Evolutionary conservation across 30 jellyfish, hydroid and myxozoan genomes (phyloP).

Genomic region (Mastigias papua): DNA sequence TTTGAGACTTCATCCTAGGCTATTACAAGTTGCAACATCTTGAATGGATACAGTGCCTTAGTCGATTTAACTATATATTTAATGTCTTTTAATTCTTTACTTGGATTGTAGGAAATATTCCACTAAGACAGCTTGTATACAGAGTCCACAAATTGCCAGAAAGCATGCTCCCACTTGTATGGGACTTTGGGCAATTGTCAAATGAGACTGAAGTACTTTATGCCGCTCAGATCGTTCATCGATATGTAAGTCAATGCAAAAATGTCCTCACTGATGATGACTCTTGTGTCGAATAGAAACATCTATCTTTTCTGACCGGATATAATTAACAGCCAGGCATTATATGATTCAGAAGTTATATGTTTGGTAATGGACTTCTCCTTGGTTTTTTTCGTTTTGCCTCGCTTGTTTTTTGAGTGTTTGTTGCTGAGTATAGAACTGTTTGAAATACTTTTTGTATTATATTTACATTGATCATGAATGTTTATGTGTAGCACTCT

Average conservation of each 20-base stretch:
- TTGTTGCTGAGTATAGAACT: too few species aligned
- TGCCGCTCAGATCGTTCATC: constrained; percentile 67
- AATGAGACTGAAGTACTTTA: constrained; percentile 68
- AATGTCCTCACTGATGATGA: background rate
- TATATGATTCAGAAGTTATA: too few species aligned
- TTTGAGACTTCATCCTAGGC: too few species aligned
- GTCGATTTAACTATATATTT: background rate
- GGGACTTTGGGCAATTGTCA: constrained; percentile 83
- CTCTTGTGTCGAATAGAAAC: too few species aligned
- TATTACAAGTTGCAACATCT: too few species aligned
- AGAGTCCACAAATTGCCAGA: constrained; percentile 80
- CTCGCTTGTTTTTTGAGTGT: too few species aligned
- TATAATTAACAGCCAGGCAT: too few species aligned
- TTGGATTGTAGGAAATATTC: constrained; percentile 69
- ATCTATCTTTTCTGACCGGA: too few species aligned
- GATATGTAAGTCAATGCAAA: constrained; percentile 43
- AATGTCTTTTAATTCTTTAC: background rate
- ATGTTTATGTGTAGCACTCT: background rate
- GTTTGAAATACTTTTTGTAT: too few species aligned
- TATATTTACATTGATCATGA: too few species aligned
- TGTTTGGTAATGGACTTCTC: too few species aligned
- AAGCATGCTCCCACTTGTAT: constrained; percentile 82
- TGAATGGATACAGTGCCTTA: background rate
- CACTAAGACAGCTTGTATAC: constrained; percentile 81
- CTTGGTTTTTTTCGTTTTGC: too few species aligned